Percentiles rank a stretch among this genome's conserved stretches.
These are phyloP conservation scores for Hozukius guyotensis DNA, from an alignment of 2,797 vertebrate species.

Conservation along the genomic window DNA sequence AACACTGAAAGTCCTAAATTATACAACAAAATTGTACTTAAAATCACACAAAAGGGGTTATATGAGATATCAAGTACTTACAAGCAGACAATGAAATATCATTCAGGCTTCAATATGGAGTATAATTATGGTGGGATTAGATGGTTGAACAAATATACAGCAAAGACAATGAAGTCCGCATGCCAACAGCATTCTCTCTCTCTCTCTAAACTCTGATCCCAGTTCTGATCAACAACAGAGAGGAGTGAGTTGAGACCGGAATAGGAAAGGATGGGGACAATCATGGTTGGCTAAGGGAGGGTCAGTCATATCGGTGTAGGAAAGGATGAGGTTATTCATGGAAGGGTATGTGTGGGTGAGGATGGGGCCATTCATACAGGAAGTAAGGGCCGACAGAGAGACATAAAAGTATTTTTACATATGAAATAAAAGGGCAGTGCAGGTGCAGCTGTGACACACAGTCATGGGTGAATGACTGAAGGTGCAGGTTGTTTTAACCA, in stretches of 20 bases:
- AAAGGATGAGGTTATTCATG: background rate
- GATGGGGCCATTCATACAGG: slow-evolving; percentile 29
- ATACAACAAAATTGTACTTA: background rate
- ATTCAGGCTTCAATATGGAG: background rate
- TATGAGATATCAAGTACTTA: slow-evolving; percentile 4
- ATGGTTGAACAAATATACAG: slow-evolving; percentile 27
- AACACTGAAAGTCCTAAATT: background rate
- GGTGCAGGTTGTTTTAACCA: slow-evolving; percentile 24
- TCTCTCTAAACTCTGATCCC: slow-evolving; percentile 25
- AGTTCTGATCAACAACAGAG: slow-evolving; percentile 33
- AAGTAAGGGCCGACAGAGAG: slow-evolving; percentile 3
- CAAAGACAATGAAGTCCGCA: slow-evolving; percentile 37
- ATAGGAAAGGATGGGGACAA: background rate
- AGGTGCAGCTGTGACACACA: slow-evolving; percentile 33
- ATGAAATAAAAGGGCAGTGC: slow-evolving; percentile 28
- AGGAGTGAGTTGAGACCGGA: slow-evolving; percentile 22
- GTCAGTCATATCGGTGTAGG: background rate
- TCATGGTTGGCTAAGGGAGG: slow-evolving; percentile 16
- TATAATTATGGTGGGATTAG: background rate
- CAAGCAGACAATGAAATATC: background rate
- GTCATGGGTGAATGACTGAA: slow-evolving; percentile 36
- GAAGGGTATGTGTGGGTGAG: background rate
- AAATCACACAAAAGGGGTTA: slow-evolving; percentile 1
- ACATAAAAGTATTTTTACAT: background rate
- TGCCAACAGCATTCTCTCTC: slow-evolving; percentile 66